These are phyloP conservation scores for Cyprinodon tularosa DNA, from an alignment of 2,113 vertebrate genomes.

Conservation along the genomic window DNA sequence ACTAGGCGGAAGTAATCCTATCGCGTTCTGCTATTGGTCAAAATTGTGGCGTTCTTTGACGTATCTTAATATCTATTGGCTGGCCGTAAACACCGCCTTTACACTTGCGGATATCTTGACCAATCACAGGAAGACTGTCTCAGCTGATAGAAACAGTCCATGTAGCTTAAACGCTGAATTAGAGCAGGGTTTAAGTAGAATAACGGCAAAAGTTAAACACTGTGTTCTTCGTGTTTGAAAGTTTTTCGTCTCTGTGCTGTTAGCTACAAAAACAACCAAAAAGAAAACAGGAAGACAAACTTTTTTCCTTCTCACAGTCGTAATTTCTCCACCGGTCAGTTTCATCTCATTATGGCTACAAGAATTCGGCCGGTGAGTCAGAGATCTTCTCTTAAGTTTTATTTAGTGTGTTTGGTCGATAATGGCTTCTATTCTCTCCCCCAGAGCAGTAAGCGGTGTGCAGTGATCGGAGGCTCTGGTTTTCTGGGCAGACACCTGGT, in stretches of 20 bases:
- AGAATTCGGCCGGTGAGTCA: slow-evolving; percentile 80
- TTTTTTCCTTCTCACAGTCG: not conserved
- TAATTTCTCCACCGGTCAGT: not conserved
- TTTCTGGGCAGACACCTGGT: slow-evolving; percentile 94
- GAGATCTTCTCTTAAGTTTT: not conserved
- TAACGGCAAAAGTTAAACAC: not conserved
- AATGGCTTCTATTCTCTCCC: not conserved
- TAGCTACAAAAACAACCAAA: not conserved
- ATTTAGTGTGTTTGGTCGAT: not conserved
- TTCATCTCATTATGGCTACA: slow-evolving; percentile 69
- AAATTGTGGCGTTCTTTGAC: slow-evolving; percentile 73
- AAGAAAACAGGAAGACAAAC: not conserved
- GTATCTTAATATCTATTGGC: slow-evolving; percentile 61
- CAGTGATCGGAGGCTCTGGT: slow-evolving; percentile 91
- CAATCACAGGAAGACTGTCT: slow-evolving; percentile 64
- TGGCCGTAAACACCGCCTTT: not conserved
- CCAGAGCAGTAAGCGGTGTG: slow-evolving; percentile 86
- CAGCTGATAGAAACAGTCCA: slow-evolving; percentile 61
- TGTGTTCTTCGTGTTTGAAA: not conserved
- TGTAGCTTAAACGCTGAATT: too few species aligned
- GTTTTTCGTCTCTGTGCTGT: not conserved
- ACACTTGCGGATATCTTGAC: slow-evolving; percentile 7
- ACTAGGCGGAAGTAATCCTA: not conserved
- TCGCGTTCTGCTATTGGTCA: slow-evolving; percentile 39
- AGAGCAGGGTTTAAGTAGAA: not conserved